phyloP scores from a whole-genome alignment of 1,140 invertebrate species.

The Nephotettix cincticeps region DNA sequence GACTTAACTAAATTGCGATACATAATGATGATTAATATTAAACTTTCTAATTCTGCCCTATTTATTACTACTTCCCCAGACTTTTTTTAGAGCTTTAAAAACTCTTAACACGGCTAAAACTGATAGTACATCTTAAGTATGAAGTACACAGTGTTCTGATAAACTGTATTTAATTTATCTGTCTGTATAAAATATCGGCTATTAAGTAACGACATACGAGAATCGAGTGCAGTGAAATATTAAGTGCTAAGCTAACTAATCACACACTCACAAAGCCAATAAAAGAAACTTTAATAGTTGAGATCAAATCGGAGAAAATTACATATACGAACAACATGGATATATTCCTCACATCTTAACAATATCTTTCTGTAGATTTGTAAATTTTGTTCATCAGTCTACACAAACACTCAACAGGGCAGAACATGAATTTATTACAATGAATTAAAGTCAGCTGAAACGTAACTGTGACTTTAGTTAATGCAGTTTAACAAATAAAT shows the following conservation, averaged over 20 bases:
- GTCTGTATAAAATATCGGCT: too few species aligned
- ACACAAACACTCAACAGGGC: neutral
- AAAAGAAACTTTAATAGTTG: neutral
- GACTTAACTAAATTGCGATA: neutral
- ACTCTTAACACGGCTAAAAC: too few species aligned
- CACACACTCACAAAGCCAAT: neutral
- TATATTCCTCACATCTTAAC: too few species aligned
- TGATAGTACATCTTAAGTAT: too few species aligned
- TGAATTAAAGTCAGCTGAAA: neutral
- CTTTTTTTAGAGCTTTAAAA: too few species aligned
- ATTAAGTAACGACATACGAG: too few species aligned
- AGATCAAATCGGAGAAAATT: neutral
- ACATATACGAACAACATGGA: neutral
- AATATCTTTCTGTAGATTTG: too few species aligned
- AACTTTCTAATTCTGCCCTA: neutral
- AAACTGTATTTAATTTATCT: too few species aligned
- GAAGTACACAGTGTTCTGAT: too few species aligned
- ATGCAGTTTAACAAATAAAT: constrained; percentile 20
- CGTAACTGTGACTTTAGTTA: constrained; percentile 15
- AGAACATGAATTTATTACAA: constrained; percentile 16
- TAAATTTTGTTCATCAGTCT: too few species aligned
- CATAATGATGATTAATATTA: neutral
- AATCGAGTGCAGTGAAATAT: neutral
- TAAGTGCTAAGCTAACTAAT: constrained; percentile 17
- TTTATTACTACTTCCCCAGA: neutral